phyloP scores from a whole-genome alignment of 2,113 vertebrate genomes.

The Cairina moschata region DNA sequence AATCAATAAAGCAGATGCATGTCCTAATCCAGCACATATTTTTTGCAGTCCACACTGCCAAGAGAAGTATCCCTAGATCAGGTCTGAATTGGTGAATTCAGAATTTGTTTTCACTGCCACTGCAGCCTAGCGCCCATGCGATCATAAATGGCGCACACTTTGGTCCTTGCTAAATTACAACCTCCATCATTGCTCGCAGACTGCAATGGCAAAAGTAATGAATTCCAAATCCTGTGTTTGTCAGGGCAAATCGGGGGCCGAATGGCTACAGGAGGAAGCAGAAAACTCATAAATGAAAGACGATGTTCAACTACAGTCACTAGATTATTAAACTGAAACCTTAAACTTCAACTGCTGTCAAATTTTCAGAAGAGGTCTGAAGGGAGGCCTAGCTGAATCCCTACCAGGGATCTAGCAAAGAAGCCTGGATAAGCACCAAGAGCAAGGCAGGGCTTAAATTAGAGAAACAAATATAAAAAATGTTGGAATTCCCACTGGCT shows the following conservation, averaged over 20 bases:
- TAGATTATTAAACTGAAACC: conserved; percentile 25
- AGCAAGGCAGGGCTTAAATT: neutral
- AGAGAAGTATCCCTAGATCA: neutral
- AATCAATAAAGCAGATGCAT: neutral
- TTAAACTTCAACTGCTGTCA: neutral
- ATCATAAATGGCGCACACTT: neutral
- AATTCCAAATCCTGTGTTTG: neutral
- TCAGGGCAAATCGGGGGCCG: neutral
- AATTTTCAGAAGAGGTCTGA: neutral
- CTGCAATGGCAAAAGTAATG: neutral
- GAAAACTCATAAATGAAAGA: neutral
- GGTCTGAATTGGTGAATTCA: neutral
- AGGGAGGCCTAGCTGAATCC: neutral
- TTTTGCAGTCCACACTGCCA: neutral
- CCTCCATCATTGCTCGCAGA: neutral
- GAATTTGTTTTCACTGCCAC: neutral
- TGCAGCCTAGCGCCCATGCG: neutral
- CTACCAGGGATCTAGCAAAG: neutral
- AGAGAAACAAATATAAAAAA: neutral
- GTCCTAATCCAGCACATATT: neutral
- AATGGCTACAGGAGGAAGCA: neutral
- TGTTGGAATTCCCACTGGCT: neutral
- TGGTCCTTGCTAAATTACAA: neutral
- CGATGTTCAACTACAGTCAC: neutral
- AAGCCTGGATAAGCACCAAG: neutral